Evolutionary conservation across 2,797 vertebrate species (phyloP), one percentile per base, ranked within the genome.

Genomic region (Microctenopoma steveboyesi): DNA sequence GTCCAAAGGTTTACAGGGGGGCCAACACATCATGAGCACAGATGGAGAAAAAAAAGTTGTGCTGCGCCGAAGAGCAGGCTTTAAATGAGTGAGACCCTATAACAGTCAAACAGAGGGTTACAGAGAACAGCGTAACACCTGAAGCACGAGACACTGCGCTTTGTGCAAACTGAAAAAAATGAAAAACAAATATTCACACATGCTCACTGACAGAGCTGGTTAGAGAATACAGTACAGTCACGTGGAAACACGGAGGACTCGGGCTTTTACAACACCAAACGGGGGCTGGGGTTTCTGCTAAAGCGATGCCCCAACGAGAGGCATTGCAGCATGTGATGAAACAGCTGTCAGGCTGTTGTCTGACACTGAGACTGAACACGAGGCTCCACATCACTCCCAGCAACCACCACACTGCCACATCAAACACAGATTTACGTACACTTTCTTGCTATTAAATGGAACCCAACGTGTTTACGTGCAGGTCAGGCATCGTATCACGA

Each of bases 321-420:
- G 40, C 27, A 43, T 15, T 66, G 49, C 46, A 67, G 18, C 59
- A 62, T 62, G 49, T 58, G 69, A 65, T 11, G 46, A 71, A 75
- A 64, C 63, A 57, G 47, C 60, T 61, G 50, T 43, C 57, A 65
- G 53, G 61, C 43, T 46, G 15, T 37, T 56, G 56, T 54, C 42
- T 66, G 9, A 8, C 30, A 14, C 5, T 66, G n/a, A 43, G 22
- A 22, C 22, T 22, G 22, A 45, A 52, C 27, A 25, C 27, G 56
- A 46, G 12, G 15, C 13, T 42, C 16, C 33, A 60, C 48, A 39
- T 77, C 40, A 48, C 33, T 35, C 39, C 37, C 40, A 49, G 28
- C 30, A 56, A n/a, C 42, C 54, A 27, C 7, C 56, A 48, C 10
- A 39, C 43, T 7, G 39, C 61, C 28, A 37, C 48, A 56, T 45